phyloP scores from a whole-genome alignment of 2,113 vertebrate species.

The Grammomys dolichurus region DNA sequence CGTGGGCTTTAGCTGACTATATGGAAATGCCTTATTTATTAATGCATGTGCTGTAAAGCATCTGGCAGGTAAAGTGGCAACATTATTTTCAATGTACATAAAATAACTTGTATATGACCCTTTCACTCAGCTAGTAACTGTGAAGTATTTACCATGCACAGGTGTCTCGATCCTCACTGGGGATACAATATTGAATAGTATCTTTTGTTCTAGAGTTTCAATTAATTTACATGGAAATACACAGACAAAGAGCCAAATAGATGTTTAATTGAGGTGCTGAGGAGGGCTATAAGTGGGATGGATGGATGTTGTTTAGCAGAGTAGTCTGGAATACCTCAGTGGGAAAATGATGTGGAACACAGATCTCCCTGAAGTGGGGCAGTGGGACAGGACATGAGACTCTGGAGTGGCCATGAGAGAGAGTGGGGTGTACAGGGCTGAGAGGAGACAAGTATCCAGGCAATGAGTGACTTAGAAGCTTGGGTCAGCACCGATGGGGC shows the following conservation, averaged over 20 bases:
- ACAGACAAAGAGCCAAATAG: background rate
- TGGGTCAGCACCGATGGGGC: background rate
- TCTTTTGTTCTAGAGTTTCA: constrained; percentile 13
- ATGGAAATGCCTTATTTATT: constrained; percentile 33
- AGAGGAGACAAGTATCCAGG: background rate
- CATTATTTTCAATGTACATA: constrained; percentile 36
- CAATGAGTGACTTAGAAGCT: background rate
- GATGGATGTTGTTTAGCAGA: background rate
- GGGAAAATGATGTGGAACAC: background rate
- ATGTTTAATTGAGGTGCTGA: background rate
- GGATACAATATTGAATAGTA: background rate
- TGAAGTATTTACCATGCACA: background rate
- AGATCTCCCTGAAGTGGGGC: background rate
- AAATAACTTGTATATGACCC: background rate
- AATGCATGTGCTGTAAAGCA: background rate
- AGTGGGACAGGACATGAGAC: background rate
- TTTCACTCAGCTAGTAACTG: background rate
- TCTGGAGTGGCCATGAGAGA: background rate
- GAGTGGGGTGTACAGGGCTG: background rate
- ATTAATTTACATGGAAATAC: background rate
- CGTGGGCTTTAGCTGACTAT: constrained; percentile 44
- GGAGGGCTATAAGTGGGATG: background rate
- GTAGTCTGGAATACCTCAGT: background rate
- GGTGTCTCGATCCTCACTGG: background rate
- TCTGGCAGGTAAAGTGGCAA: constrained; percentile 60